Evolutionary conservation across 2,113 vertebrate species (phyloP).

Genomic region (Protobothrops mucrosquamatus): DNA sequence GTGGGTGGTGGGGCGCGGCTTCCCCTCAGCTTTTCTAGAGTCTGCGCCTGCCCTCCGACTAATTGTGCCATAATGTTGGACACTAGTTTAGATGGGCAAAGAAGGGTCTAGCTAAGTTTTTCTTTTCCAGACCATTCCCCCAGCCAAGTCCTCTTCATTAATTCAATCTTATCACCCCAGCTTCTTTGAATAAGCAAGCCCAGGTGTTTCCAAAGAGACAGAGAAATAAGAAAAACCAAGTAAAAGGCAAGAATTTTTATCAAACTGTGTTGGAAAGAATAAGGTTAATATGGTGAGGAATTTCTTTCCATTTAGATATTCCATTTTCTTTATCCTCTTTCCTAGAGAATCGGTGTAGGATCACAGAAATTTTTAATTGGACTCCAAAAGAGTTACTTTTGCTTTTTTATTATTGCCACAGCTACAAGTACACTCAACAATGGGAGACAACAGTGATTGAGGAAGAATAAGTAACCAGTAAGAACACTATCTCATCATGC

Average conservation of each 20-base stretch:
- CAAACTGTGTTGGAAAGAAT: not conserved
- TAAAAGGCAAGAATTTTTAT: not conserved
- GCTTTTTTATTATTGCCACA: not conserved
- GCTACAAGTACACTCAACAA: not conserved
- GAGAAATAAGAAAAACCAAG: not conserved
- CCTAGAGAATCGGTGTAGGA: not conserved
- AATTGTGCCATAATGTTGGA: not conserved
- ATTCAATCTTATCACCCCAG: not conserved
- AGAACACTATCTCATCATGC: not conserved
- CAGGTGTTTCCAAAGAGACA: not conserved
- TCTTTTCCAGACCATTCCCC: not conserved
- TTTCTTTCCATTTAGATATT: not conserved
- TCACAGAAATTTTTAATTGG: not conserved
- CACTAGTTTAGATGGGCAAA: not conserved
- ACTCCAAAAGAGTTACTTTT: not conserved
- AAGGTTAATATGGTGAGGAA: not conserved
- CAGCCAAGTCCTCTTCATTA: not conserved
- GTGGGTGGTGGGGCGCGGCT: not conserved
- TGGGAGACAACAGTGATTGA: no score
- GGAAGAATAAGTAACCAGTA: not conserved
- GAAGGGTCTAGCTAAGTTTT: not conserved
- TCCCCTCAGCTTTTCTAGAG: conserved; percentile 5
- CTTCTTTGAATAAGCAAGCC: not conserved
- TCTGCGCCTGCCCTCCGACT: conserved; percentile 5
- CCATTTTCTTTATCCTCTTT: not conserved